These are phyloP conservation scores for Macroteleia sp. DNA, from an alignment of 2,888 invertebrate genomes.

Conservation along the genomic window DNA sequence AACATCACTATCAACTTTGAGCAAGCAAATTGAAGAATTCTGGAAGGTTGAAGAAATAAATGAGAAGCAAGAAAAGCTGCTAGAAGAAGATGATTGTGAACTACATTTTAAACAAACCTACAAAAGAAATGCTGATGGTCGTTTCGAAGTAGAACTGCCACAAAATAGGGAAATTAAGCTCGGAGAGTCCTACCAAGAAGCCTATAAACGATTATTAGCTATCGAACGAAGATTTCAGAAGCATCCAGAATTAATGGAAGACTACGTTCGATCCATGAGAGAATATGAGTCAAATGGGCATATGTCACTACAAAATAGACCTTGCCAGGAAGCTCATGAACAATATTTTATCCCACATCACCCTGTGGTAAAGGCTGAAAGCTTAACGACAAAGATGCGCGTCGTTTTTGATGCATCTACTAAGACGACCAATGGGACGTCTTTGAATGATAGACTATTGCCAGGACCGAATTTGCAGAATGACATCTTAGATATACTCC, in stretches of 20 bases:
- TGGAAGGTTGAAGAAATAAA: not conserved
- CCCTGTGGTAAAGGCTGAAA: not conserved
- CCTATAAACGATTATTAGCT: conserved; percentile 23
- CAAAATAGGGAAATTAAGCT: conserved; percentile 7
- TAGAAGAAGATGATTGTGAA: conserved; percentile 10
- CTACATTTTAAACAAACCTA: conserved; percentile 13
- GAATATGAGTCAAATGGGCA: conserved; percentile 42
- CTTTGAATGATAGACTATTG: conserved; percentile 7
- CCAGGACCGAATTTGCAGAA: conserved; percentile 11
- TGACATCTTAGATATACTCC: conserved; percentile 64
- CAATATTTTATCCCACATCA: conserved; percentile 19
- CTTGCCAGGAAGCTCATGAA: no score
- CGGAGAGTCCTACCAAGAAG: conserved; percentile 52
- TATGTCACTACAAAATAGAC: conserved; percentile 13
- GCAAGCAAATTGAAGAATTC: not conserved
- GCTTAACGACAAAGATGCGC: not conserved
- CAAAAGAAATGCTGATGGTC: conserved; percentile 12
- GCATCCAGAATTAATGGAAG: conserved; percentile 15
- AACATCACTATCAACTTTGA: not conserved
- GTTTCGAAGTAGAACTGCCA: conserved; percentile 49
- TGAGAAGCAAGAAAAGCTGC: conserved; percentile 1
- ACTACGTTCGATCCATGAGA: conserved; percentile 40
- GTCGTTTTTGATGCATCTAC: not conserved
- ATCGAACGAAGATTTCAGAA: conserved; percentile 30
- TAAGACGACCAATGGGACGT: not conserved